Evolutionary conservation across 2,113 vertebrate genomes (phyloP), one percentile per base, ranked within the genome.

Genomic region (Nycticorax nycticorax): DNA sequence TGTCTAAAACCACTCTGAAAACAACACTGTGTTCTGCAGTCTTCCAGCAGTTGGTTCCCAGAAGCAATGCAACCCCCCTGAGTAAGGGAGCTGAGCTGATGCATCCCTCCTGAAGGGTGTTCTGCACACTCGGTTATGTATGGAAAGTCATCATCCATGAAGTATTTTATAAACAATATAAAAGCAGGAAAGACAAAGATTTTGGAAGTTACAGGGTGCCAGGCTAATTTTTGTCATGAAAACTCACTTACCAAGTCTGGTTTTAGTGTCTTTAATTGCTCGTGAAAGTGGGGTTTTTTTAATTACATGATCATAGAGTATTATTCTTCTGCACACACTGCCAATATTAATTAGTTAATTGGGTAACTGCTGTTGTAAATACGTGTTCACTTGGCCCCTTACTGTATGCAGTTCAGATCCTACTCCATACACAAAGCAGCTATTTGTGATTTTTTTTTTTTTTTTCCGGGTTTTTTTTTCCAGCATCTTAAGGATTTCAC

Each of bases 61-160:
- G 48, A 72, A 88, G 48, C 12, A 62, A 16, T 13, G 6, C 4
- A 47, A 55, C 3, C 8, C 5, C 19, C 1, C 14, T 7, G 14
- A 4, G 22, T 27, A 3, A 0, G 1, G 63, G 28, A 86, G 59
- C 37, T 48, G 63, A 73, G 63, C 55, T 62, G 59, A 33, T 39
- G 67, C 21, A 19, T 10, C 18, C 2, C 28, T 86, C 60, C 60
- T 47, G 72, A 26, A 39, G 10, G 20, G 19, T 9, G 3, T 27
- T 53, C 67, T 68, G 48, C 26, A 4, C 4, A 2, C 43, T 57
- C 8, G 4, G 6, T 22, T 57, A 14, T 1, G 21, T 27, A 30
- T 9, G 30, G 20, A 79, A 59, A 41, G 0, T 15, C 45, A 30
- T 18, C 0, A 6, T 1, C 23, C 59, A 8, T 5, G 8, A 33